These are phyloP conservation scores for Heterotis niloticus DNA, from an alignment of 2,113 vertebrate species.

Conservation along the genomic window DNA sequence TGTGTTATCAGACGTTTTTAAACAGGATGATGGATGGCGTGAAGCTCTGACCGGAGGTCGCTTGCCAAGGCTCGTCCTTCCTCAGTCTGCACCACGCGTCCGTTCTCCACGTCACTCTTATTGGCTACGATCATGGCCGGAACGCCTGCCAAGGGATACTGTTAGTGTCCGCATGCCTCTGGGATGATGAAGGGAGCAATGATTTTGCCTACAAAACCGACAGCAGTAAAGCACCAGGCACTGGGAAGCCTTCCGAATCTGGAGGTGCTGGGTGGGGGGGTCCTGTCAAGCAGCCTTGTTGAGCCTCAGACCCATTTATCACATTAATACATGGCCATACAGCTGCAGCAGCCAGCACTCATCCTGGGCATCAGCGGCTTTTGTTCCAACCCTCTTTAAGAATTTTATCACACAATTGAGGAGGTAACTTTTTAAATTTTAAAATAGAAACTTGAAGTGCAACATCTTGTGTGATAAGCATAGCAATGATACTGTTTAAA, in stretches of 20 bases:
- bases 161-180: background rate
- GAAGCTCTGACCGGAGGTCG: constrained; percentile 40
- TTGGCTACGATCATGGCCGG: constrained; percentile 48
- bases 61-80: constrained; percentile 44
- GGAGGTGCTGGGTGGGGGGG: background rate
- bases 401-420: too few relatives aligned
- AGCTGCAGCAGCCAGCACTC: too few relatives aligned
- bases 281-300: background rate
- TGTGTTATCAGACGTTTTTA: too few relatives aligned
- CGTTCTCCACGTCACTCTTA: constrained; percentile 48
- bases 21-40: background rate
- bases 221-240: background rate
- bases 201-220: background rate
- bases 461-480: too few relatives aligned
- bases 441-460: too few relatives aligned
- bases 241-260: background rate
- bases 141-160: constrained; percentile 33
- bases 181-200: background rate
- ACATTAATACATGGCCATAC: background rate
- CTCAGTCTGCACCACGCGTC: constrained; percentile 42
- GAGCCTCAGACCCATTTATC: background rate
- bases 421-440: too few relatives aligned
- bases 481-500: too few relatives aligned
- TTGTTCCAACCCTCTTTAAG: too few relatives aligned
- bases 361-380: too few relatives aligned